Base-by-base conservation (phyloP, 2,888 invertebrate species). In the Chalcis sispes region DNA sequence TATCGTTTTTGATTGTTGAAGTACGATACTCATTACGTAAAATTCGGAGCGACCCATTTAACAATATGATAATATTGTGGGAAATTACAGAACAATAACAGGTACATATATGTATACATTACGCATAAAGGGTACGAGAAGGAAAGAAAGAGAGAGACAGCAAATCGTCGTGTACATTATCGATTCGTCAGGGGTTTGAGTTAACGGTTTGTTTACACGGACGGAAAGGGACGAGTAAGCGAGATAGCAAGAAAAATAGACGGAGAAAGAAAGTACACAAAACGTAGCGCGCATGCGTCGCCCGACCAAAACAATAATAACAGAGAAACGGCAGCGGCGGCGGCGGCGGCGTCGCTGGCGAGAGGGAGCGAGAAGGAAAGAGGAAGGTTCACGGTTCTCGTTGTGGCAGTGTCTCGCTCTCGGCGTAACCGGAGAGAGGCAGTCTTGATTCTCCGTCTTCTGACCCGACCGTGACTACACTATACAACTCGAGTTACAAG, bases 271-370 rank as follows among this genome's bases (percentile, higher is more conserved):
- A 40, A 42, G 66, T 48, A n/a, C 36, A 36, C 50, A 32, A 8
- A 46, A 27, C 5, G 8, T 8, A 50, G 58, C 61, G 86, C 88
- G 88, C 88, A 87, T 88, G 88, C 88, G 88, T 83, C 56, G 69
- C 79, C 62, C 78, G 79, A 82, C 85, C 87, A 88, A 88, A 88
- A 88, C 87, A 88, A 88, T 88, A 88, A 87, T 87, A 88, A 85
- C 83, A 86, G 84, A 85, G 83, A 32, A 46, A n/a, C 80, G 56
- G 27, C 10, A 29, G 20, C 2, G 15, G n/a, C 32, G 36, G 36
- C 52, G 54, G 62, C 50, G 65, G 56, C 50, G 62, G 52, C 59
- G 52, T 61, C 50, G 42, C 29, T 29, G 59, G 50, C 29, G 61
- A 80, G 76, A 80, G 70, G 42, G 56, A 71, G 71, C 76, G 80